Evolutionary conservation across 1,140 invertebrate species (phyloP).

Genomic region (Rhopalosiphum padi): DNA sequence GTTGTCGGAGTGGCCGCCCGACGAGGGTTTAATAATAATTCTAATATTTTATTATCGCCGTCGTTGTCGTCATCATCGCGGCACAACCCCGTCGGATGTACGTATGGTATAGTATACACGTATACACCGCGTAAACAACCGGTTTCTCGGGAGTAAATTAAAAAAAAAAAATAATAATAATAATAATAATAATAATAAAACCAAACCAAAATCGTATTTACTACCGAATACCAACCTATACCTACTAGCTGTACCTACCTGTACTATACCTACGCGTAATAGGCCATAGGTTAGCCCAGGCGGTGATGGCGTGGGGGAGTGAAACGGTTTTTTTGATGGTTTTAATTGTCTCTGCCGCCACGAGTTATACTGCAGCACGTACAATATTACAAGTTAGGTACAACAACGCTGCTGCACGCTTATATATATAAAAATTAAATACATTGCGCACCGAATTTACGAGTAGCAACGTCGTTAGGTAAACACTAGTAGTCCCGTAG

Average conservation of each 20-base stretch:
- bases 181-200: background rate
- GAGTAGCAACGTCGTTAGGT: background rate
- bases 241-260: background rate
- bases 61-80: background rate
- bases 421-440: background rate
- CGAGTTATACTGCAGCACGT: background rate
- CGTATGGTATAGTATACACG: background rate
- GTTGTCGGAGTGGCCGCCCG: background rate
- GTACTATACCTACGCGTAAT: background rate
- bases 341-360: background rate
- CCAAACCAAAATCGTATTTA: slow-evolving; percentile 5
- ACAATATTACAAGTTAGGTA: background rate
- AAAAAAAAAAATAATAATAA: slow-evolving; percentile 22
- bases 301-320: background rate
- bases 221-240: slow-evolving; percentile 20
- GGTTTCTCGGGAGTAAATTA: slow-evolving; percentile 32
- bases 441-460: background rate
- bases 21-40: slow-evolving; percentile 40
- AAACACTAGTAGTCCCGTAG: background rate
- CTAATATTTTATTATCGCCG: background rate
- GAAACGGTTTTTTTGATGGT: slow-evolving; percentile 23
- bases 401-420: background rate
- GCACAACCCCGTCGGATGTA: background rate
- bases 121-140: background rate
- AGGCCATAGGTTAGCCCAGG: background rate